Percentiles rank a stretch among this genome's conserved stretches.
These are phyloP conservation scores for Mus spretus DNA, from an alignment of 2,797 vertebrate genomes.

Conservation along the genomic window DNA sequence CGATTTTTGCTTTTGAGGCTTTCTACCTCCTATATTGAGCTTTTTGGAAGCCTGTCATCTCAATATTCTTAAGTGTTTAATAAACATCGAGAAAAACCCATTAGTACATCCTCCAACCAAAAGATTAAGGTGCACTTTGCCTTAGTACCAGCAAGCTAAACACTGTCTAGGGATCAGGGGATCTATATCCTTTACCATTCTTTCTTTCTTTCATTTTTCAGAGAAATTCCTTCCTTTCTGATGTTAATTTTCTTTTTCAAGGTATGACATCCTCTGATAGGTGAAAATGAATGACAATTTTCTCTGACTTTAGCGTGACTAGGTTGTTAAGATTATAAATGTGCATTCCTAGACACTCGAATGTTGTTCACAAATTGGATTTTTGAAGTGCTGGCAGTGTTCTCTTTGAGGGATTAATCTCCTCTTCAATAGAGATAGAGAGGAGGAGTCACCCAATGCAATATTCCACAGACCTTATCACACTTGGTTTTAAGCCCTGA, in stretches of 20 bases:
- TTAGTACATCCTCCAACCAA: not conserved
- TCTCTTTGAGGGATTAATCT: slow-evolving; percentile 81
- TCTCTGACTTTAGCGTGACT: slow-evolving; percentile 67
- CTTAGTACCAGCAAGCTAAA: not conserved
- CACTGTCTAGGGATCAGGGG: not conserved
- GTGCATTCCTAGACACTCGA: slow-evolving; percentile 72
- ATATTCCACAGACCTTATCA: slow-evolving; percentile 73
- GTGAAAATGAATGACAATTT: slow-evolving; percentile 80
- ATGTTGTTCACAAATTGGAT: slow-evolving; percentile 84
- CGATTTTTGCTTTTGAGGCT: slow-evolving; percentile 27
- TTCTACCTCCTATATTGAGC: not conserved
- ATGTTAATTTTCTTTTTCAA: slow-evolving; percentile 78
- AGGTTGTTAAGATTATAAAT: slow-evolving; percentile 84
- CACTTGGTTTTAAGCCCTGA: slow-evolving; percentile 56
- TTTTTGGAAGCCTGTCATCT: not conserved
- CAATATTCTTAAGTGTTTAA: slow-evolving; percentile 17
- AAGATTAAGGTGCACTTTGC: slow-evolving; percentile 45
- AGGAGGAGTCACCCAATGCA: slow-evolving; percentile 37
- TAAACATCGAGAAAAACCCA: not conserved
- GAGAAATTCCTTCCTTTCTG: slow-evolving; percentile 47
- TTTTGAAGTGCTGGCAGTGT: slow-evolving; percentile 81
- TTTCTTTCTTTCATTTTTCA: slow-evolving; percentile 53
- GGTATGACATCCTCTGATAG: slow-evolving; percentile 72
- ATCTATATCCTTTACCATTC: not conserved
- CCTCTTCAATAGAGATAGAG: slow-evolving; percentile 53